Evolutionary conservation across 2,797 vertebrate species (phyloP).

Genomic region (Lithobates sylvaticus): DNA sequence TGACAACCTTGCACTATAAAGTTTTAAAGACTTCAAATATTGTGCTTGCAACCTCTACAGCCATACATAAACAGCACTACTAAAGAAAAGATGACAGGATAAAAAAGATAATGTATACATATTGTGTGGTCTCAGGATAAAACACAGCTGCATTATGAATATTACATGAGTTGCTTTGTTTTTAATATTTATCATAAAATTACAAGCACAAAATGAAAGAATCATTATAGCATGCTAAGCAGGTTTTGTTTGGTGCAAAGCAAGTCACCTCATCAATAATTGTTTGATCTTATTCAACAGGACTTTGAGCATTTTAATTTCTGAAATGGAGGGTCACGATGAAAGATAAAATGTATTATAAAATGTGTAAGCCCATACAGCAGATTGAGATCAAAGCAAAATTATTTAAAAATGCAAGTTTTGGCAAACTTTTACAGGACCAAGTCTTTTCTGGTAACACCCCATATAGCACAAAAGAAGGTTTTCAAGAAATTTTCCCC

Average conservation of each 20-base stretch:
- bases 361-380: neutral
- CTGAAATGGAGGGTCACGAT: neutral
- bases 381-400: no score
- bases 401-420: no score
- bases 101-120: slow-evolving; percentile 35
- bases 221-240: slow-evolving; percentile 30
- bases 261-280: slow-evolving; percentile 19
- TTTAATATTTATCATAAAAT: slow-evolving; percentile 42
- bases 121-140: slow-evolving; percentile 15
- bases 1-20: no score
- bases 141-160: slow-evolving; percentile 43
- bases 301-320: neutral
- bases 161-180: slow-evolving; percentile 21
- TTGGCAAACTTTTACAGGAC: no score
- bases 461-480: no score
- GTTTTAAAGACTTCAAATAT: slow-evolving; percentile 36
- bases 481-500: no score
- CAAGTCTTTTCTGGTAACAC: no score
- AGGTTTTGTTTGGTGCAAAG: slow-evolving; percentile 2
- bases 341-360: neutral
- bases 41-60: slow-evolving; percentile 43
- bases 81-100: slow-evolving; percentile 42
- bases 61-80: slow-evolving; percentile 22
- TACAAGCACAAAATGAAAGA: slow-evolving; percentile 10
- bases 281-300: neutral